Evolutionary conservation across 2,888 invertebrate species (phyloP).

Genomic region (Hartigia nigra): DNA sequence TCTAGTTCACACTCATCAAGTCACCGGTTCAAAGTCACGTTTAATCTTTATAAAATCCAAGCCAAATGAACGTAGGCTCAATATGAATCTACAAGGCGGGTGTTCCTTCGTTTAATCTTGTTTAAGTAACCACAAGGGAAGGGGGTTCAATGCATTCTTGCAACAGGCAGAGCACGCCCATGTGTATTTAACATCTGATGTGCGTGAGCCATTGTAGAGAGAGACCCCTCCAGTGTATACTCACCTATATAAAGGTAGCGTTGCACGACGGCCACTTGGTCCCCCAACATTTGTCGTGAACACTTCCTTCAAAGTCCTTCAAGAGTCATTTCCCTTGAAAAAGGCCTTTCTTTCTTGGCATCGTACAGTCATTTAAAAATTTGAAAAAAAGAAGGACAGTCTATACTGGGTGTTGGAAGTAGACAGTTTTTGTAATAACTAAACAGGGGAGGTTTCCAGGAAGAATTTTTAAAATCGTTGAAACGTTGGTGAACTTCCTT

Average conservation of each 20-base stretch:
- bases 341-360: no score
- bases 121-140: background rate
- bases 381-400: no score
- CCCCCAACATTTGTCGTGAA: background rate
- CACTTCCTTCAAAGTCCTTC: background rate
- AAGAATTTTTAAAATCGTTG: background rate
- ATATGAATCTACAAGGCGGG: background rate
- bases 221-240: background rate
- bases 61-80: background rate
- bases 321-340: no score
- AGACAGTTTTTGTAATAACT: background rate
- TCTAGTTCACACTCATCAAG: background rate
- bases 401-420: background rate
- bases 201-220: conserved; percentile 1
- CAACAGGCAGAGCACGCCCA: background rate
- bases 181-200: background rate
- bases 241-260: conserved; percentile 11
- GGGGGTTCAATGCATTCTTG: background rate
- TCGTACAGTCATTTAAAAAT: no score
- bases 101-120: background rate
- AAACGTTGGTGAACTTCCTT: background rate
- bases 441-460: background rate
- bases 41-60: background rate
- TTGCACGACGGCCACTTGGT: background rate
- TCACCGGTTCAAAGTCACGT: background rate